Conservation (phyloP, 2,113 vertebrate genomes). For the Martes martes region DNA sequence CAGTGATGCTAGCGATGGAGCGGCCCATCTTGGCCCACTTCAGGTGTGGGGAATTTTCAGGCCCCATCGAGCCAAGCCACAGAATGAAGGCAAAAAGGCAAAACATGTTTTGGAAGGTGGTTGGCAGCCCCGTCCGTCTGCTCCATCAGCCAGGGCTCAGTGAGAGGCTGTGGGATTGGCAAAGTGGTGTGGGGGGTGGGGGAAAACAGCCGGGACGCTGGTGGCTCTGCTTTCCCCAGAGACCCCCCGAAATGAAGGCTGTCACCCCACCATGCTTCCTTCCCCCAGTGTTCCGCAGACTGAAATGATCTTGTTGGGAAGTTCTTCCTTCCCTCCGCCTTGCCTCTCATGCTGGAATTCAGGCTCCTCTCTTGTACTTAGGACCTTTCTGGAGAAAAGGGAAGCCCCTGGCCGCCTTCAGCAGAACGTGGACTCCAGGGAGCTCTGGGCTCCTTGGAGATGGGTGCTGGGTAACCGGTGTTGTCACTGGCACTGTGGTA, state of each 20-base stretch:
- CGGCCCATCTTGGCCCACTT: slow-evolving; percentile 45
- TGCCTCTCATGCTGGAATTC: neutral
- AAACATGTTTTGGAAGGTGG: slow-evolving; percentile 77
- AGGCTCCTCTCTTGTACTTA: neutral
- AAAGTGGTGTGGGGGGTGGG: neutral
- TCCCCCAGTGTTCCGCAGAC: accelerated
- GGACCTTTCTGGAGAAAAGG: neutral
- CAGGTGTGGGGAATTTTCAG: slow-evolving; percentile 65
- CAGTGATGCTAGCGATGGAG: neutral
- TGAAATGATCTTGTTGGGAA: neutral
- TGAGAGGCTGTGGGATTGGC: neutral
- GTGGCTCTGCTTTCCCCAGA: neutral
- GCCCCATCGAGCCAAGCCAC: slow-evolving; percentile 64
- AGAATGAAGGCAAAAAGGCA: slow-evolving; percentile 70
- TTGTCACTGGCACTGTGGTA: neutral
- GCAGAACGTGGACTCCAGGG: neutral
- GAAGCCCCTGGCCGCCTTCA: neutral
- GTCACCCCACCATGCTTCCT: accelerated
- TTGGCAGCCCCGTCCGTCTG: slow-evolving; percentile 64
- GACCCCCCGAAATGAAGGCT: neutral
- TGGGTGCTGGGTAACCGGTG: neutral
- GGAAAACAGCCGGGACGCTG: neutral
- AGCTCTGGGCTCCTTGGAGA: neutral
- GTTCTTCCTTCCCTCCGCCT: neutral
- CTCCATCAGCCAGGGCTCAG: neutral